phyloP scores from a whole-genome alignment of 1,140 invertebrate genomes.

The Chrysomallon squamiferum region DNA sequence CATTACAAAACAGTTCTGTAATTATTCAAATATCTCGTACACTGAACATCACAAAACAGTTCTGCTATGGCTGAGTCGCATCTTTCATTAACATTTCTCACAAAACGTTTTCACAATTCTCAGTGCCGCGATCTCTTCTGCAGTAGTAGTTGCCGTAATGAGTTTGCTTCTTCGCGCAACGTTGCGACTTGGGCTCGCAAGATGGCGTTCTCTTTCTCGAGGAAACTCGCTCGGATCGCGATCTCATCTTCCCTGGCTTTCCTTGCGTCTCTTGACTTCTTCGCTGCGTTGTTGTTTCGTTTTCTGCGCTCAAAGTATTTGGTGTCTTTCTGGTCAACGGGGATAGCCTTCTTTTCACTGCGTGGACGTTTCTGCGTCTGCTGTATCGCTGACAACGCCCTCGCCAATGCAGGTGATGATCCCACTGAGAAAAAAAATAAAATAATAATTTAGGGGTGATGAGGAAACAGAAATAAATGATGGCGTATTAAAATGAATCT shows the following conservation, averaged over 20 bases:
- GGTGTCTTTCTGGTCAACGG: constrained; percentile 84
- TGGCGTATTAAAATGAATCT: too few relatives aligned
- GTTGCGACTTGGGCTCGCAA: constrained; percentile 80
- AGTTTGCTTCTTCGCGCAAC: constrained; percentile 76
- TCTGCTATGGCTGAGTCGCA: too few relatives aligned
- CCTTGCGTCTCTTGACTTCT: constrained; percentile 78
- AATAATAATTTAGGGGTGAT: neutral
- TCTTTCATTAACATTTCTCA: too few relatives aligned
- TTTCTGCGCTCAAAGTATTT: constrained; percentile 87
- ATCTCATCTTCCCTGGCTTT: constrained; percentile 84
- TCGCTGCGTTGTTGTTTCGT: constrained; percentile 89
- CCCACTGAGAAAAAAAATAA: constrained; percentile 20
- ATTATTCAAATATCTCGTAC: too few relatives aligned
- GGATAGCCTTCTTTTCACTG: constrained; percentile 86
- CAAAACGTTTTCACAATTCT: too few relatives aligned
- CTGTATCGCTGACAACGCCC: constrained; percentile 52
- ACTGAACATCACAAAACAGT: too few relatives aligned
- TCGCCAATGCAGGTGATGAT: constrained; percentile 49
- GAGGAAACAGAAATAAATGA: too few relatives aligned
- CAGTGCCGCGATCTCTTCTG: constrained; percentile 1
- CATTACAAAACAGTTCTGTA: too few relatives aligned
- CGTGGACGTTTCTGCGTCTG: constrained; percentile 69
- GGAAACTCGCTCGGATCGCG: constrained; percentile 77
- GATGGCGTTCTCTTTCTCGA: constrained; percentile 87
- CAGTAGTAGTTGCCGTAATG: neutral